Base-by-base conservation (phyloP, 1,140 invertebrate genomes). In the Drosophila ficusphila region DNA sequence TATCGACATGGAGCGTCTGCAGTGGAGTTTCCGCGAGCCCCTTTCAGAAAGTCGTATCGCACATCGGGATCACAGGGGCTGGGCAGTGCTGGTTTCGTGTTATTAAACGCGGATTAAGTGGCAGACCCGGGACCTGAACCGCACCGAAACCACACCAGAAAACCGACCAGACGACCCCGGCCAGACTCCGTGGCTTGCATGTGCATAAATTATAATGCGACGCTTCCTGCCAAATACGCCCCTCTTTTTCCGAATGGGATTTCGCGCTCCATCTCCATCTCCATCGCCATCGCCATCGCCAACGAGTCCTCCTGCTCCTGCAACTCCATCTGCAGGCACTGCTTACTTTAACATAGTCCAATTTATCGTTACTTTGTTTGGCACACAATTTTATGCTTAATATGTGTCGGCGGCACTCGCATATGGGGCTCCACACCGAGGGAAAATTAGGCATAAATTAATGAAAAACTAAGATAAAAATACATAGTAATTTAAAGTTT, bases 61-160 rank as follows among this genome's bases (percentile, higher is more conserved):
- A n/a, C 42, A 42, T 42, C 33, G 31, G 53, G 47, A 52, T 52
- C 33, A 41, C 33, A 41, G 46, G 39, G 54, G 41, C 41, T 56
- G 47, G 31, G 38, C 49, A 42, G 42, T 21, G 41, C 52, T 38
- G 60, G 81, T 62, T 81, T 71, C 77, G 82, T 88, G 77, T 86
- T 86, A 88, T 86, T 86, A 86, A 86, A 86, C 77, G 75, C 82
- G 81, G 82, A 86, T 86, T 86, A 86, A 88, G 77, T 82, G 82
- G 64, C 64, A 31, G 60, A 51, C 58, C 57, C 42, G 41, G 56
- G n/a, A 53, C 31, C 25, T 25, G 29, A 14, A 27, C 27, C 60
- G 9, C 27, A 21, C 25, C 16, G 21, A 67, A 65, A 67, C 60
- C 60, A 23, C 60, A 65, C 34, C 42, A 49, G 42, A 67, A 41